Base-by-base conservation (phyloP, 2,113 vertebrate species). In the Psittacula cyanocephala region DNA sequence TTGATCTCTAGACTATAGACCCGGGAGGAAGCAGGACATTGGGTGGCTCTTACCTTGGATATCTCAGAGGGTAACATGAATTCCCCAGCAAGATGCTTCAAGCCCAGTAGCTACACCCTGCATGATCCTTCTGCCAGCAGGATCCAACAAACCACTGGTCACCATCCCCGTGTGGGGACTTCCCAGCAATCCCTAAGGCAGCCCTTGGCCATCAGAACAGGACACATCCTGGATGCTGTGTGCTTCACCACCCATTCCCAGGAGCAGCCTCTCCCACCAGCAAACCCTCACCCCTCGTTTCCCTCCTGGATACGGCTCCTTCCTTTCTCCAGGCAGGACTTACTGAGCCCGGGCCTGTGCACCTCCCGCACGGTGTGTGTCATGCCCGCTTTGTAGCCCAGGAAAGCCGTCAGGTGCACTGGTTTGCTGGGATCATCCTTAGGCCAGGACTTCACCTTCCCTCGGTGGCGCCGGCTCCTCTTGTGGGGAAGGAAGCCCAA, bases 361-460 rank as follows among this genome's bases (percentile, higher is more conserved):
- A 98, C 94, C 88, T 98, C 98, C 2, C 98, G 94, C 75, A 98
- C 93, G 0, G 96, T 98, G 91, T 98, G 98, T 1, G 98, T 98
- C 98, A 98, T 98, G 27, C 98, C 98, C 0, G 98, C 98, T 91
- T 98, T 98, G 94, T 98, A 98, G 89, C 98, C 98, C 96, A 98
- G 96, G 95, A 98, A 98, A 50, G 98, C 98, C 0, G 98, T 98
- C 89, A 98, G 95, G 89, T 98, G 98, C 7, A 98, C 97, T 0
- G 98, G 98, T 79, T 90, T 97, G 88, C 95, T 98, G 81, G 98
- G 98, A 77, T 98, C 98, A 19, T 98, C 98, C 83, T 97, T 97
- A 7, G 98, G 98, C 98, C 98, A 98, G 0, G 98, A 96, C 97
- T 98, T 98, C 96, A 98, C 98, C 87, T 98, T 98, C 59, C 98